These are phyloP conservation scores for Julus scandinavius DNA, from an alignment of 2,888 invertebrate species.

Conservation along the genomic window DNA sequence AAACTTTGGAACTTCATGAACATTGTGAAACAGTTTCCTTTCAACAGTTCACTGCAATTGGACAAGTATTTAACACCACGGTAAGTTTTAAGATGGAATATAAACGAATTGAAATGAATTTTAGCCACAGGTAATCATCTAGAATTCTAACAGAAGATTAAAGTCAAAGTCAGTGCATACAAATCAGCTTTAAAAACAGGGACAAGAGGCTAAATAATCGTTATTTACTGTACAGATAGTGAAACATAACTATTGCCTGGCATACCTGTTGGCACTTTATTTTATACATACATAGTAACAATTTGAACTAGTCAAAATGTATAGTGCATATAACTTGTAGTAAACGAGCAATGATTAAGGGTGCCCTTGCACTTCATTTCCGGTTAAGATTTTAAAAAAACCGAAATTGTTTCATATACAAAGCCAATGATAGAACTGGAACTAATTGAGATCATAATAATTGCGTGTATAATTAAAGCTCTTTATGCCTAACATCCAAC, in stretches of 20 bases:
- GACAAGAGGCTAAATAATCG: not conserved
- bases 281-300: not conserved
- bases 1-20: too few species aligned
- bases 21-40: not conserved
- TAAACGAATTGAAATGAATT: not conserved
- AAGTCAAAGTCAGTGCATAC: not conserved
- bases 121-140: not conserved
- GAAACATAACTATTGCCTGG: not conserved
- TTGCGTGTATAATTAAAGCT: not conserved
- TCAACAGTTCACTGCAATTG: not conserved
- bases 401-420: not conserved
- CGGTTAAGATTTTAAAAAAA: not conserved
- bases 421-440: not conserved
- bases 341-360: not conserved
- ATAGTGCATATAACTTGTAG: not conserved
- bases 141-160: not conserved
- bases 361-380: not conserved
- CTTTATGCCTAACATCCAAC: not conserved
- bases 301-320: not conserved
- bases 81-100: not conserved
- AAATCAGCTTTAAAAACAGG: not conserved
- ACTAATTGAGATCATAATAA: not conserved
- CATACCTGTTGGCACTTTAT: not conserved
- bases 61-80: not conserved
- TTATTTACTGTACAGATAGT: not conserved